Evolutionary conservation across 2,113 vertebrate species (phyloP), one percentile per base, ranked within the genome.

Genomic region (Columba janthina): DNA sequence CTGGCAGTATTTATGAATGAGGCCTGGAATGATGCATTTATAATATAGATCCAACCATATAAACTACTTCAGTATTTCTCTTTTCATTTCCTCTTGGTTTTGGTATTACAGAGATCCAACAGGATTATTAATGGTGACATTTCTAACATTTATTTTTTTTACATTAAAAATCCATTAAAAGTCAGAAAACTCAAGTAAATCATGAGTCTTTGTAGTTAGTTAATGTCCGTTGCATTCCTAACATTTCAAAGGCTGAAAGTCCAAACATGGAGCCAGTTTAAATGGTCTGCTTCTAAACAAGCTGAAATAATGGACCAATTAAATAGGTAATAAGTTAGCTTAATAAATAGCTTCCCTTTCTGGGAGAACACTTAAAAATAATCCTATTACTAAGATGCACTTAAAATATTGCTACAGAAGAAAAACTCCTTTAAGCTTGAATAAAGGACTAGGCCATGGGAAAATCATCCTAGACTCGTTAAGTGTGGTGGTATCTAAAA

Each of bases 51-150:
- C 58, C 21, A 74, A 72, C 29, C 31, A 28, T 29, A 76, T 19
- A 8, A 34, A 28, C 31, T 40, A 29, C n/a, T 78, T 90, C 19
- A 70, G 56, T 15, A 66, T 74, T 85, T 73, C 10, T 87, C 2
- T 74, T 78, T 80, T 73, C 7, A 51, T 60, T 77, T 76, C 32
- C 18, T 87, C 32, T 90, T 75, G 42, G 18, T 87, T 94, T 91
- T 77, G 38, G 10, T 65, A n/a, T 58, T 79, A 12, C 3, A 36
- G 60, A 67, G 17, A 71, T 72, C 24, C 42, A 81, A 69, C 2
- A 66, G 14, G 24, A 51, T 87, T 83, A 56, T 50, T 84, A 73
- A 42, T 0, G 0, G 9, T 89, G 44, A 20, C 3, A 51, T 58
- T 76, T 61, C 29, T 81, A 76, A 12, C 78, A 51, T 64, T 82